A percentile compares a stretch with the other conserved stretches of the same genome.
Evolutionary conservation across 2,113 vertebrate species (phyloP).

Genomic region (Chamaea fasciata): DNA sequence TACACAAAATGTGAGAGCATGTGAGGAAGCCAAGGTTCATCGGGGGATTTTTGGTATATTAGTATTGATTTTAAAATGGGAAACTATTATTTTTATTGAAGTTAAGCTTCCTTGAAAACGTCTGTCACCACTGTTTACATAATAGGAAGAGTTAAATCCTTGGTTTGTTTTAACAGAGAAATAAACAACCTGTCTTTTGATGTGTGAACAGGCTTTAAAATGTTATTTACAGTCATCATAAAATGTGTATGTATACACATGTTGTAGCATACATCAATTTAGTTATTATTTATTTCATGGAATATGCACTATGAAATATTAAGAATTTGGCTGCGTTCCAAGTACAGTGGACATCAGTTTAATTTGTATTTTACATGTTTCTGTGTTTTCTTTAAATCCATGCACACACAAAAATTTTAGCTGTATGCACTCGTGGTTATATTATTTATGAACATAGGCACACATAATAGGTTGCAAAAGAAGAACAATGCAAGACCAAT

Average conservation of each 20-base stretch:
- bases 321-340: neutral
- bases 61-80: slow-evolving; percentile 17
- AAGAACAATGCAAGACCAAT: neutral
- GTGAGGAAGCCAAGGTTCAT: slow-evolving; percentile 35
- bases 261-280: slow-evolving; percentile 20
- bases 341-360: neutral
- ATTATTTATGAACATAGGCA: neutral
- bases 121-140: slow-evolving; percentile 48
- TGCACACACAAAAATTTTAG: neutral
- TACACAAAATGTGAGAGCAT: slow-evolving; percentile 52
- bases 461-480: neutral
- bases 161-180: slow-evolving; percentile 48
- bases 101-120: slow-evolving; percentile 14
- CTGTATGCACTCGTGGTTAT: neutral
- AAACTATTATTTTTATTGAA: slow-evolving; percentile 24
- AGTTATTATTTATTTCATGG: slow-evolving; percentile 1
- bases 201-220: slow-evolving; percentile 48
- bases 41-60: slow-evolving; percentile 4
- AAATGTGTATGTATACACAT: neutral
- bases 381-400: neutral
- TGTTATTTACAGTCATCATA: slow-evolving; percentile 17
- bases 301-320: neutral
- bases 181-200: slow-evolving; percentile 47
- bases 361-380: neutral
- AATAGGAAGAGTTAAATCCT: slow-evolving; percentile 20